These are phyloP conservation scores for Microplitis demolitor DNA, from an alignment of 1,140 invertebrate species.

Conservation along the genomic window DNA sequence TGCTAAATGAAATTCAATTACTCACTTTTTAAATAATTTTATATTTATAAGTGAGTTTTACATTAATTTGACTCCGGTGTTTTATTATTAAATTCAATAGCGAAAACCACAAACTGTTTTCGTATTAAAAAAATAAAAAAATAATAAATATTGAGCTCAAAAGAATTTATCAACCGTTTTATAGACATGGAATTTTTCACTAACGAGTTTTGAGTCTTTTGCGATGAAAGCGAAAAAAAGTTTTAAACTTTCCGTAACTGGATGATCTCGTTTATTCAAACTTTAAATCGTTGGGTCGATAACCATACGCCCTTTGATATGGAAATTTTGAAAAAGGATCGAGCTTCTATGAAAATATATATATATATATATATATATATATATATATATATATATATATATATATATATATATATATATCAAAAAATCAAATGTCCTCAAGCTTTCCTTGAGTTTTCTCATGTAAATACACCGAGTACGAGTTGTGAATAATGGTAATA, in stretches of 20 bases:
- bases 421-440: constrained; percentile 9
- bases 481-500: constrained; percentile 16
- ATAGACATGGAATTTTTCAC: neutral
- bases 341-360: neutral
- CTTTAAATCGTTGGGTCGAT: constrained; percentile 1
- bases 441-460: neutral
- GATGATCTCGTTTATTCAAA: neutral
- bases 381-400: neutral
- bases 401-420: neutral
- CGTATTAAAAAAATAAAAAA: no score
- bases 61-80: no score
- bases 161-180: neutral
- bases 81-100: no score
- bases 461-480: neutral
- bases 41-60: no score
- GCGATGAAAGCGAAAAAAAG: neutral
- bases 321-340: constrained; percentile 25
- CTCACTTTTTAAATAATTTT: no score
- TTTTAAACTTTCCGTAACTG: neutral
- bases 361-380: neutral
- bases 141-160: no score
- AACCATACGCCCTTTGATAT: constrained; percentile 23
- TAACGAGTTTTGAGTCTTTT: constrained; percentile 6
- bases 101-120: no score
- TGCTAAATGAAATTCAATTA: no score